A percentile compares a stretch with the other conserved stretches of the same genome.
phyloP scores from a whole-genome alignment of 2,888 invertebrate genomes.

The Sarcophaga carnaria region DNA sequence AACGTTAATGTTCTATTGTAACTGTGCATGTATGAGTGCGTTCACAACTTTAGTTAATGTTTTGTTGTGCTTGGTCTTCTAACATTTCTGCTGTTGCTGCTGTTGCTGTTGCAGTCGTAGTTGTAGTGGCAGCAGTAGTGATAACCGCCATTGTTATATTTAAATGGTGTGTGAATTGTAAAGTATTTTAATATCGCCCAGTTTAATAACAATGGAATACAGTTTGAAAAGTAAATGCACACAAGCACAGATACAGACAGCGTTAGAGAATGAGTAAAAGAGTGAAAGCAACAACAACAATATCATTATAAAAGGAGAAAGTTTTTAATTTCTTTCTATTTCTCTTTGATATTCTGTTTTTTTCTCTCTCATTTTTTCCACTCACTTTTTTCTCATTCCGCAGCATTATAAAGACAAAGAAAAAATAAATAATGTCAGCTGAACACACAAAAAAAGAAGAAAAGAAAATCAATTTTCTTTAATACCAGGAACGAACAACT shows the following conservation, averaged over 20 bases:
- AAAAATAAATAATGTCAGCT: not conserved
- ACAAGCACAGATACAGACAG: not conserved
- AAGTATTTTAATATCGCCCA: conserved; percentile 44
- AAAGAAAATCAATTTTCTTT: not conserved
- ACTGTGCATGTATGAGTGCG: not conserved
- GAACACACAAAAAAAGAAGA: not conserved
- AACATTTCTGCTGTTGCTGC: not conserved
- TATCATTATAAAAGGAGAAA: not conserved
- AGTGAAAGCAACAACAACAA: not conserved
- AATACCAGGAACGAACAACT: too few species aligned
- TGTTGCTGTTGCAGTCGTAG: not conserved
- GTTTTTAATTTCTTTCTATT: conserved; percentile 23
- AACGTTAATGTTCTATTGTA: not conserved
- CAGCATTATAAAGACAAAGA: not conserved
- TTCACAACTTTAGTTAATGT: not conserved
- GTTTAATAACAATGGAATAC: conserved; percentile 49
- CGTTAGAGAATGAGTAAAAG: too few species aligned
- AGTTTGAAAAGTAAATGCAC: conserved; percentile 18
- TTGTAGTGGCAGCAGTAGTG: not conserved
- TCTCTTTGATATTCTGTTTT: not conserved
- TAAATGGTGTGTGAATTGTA: conserved; percentile 66
- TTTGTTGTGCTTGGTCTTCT: not conserved
- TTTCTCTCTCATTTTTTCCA: not conserved
- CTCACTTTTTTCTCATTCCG: not conserved
- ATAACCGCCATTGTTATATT: conserved; percentile 59